These are phyloP conservation scores for Coreius guichenoti DNA, from an alignment of 2,797 vertebrate species.

Conservation along the genomic window DNA sequence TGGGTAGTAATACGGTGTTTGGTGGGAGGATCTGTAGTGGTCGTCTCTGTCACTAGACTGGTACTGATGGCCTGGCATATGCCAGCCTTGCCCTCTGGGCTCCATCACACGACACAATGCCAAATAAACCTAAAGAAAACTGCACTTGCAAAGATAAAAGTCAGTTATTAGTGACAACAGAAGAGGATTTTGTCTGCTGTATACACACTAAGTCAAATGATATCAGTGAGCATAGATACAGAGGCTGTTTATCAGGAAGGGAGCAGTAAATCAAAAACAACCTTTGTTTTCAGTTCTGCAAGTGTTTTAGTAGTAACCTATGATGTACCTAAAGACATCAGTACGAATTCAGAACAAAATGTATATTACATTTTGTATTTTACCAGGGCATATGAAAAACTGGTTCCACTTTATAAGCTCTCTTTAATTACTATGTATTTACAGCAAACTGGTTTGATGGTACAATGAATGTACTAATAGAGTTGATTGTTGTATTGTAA, in stretches of 20 bases:
- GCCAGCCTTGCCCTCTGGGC: conserved; percentile 63
- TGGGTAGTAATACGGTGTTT: conserved; percentile 58
- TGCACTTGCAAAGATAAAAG: conserved; percentile 10
- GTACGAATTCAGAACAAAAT: neutral
- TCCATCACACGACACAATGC: conserved; percentile 67
- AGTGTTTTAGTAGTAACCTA: neutral
- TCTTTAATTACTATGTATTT: neutral
- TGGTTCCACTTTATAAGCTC: neutral
- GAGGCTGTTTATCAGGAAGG: conserved; percentile 1
- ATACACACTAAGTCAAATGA: neutral
- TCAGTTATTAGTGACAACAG: neutral
- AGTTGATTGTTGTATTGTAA: neutral
- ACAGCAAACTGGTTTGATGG: neutral
- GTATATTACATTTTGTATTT: neutral
- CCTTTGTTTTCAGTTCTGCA: neutral
- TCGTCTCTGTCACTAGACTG: conserved; percentile 66
- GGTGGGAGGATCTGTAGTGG: conserved; percentile 58
- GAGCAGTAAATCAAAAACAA: conserved; percentile 17
- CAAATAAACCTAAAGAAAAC: conserved; percentile 9
- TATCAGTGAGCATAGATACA: conserved; percentile 33
- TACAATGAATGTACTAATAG: neutral
- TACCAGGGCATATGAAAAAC: neutral
- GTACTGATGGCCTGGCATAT: conserved; percentile 50
- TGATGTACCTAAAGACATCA: neutral
- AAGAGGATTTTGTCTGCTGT: neutral